Conservation (phyloP, 2,113 vertebrate genomes). For the Notarius lentiginosus region DNA sequence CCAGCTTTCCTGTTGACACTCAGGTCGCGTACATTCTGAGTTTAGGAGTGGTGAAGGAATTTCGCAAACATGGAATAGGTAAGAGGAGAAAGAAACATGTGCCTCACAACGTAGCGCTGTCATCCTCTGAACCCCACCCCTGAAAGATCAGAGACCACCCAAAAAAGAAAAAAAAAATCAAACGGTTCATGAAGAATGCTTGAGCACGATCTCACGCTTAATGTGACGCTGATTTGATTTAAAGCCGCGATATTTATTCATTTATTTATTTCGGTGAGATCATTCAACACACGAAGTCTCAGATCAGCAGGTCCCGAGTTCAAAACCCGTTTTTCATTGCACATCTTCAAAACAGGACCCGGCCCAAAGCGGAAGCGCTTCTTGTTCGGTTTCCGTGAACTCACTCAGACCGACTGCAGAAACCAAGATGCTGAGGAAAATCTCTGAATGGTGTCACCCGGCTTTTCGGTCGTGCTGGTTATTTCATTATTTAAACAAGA, state of each 20-base stretch:
- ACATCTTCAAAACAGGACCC: no score
- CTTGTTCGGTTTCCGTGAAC: not conserved
- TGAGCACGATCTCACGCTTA: not conserved
- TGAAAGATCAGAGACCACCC: not conserved
- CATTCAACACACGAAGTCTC: not conserved
- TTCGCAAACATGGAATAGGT: constrained; percentile 98
- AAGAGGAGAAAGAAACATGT: constrained; percentile 54
- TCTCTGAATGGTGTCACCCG: not conserved
- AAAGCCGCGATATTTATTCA: not conserved
- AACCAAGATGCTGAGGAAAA: not conserved
- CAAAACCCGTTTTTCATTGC: not conserved
- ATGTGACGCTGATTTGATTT: not conserved
- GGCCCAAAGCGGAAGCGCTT: not conserved
- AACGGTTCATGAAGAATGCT: not conserved
- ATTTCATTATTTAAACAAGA: not conserved
- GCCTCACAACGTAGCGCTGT: not conserved
- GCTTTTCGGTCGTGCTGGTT: not conserved
- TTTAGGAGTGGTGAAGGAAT: constrained; percentile 96
- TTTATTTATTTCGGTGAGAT: not conserved
- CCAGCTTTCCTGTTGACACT: constrained; percentile 93
- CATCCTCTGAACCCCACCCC: not conserved
- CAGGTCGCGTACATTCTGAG: constrained; percentile 98
- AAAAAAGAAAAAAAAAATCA: no score
- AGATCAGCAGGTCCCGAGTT: not conserved
- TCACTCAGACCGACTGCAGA: not conserved